phyloP scores from a whole-genome alignment of 2,797 vertebrate genomes.

The Bryconaethiops microstoma region DNA sequence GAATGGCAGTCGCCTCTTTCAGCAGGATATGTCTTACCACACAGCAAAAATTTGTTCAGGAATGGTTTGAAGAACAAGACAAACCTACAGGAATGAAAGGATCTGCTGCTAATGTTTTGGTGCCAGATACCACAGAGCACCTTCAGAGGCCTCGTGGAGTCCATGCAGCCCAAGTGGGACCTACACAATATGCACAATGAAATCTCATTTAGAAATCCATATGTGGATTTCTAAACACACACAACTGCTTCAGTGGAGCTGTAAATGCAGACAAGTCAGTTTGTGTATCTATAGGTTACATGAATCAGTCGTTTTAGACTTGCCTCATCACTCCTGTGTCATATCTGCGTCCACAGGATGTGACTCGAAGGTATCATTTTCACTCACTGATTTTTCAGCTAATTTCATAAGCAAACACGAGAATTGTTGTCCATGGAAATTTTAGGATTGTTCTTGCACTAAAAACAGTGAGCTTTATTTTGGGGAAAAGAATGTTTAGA shows the following conservation, averaged over 20 bases:
- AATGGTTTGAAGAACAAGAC: too few species aligned
- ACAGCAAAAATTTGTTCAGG: too few species aligned
- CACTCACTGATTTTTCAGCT: background rate
- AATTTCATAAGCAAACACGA: background rate
- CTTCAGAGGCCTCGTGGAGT: too few species aligned
- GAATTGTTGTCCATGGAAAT: background rate
- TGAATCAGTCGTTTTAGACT: background rate
- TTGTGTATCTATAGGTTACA: background rate
- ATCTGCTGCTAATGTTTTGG: too few species aligned
- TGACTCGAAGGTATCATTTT: slow-evolving; percentile 14
- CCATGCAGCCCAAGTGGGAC: too few species aligned
- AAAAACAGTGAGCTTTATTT: background rate
- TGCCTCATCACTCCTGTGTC: background rate
- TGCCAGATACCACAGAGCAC: too few species aligned
- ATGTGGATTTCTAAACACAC: background rate
- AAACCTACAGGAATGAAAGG: too few species aligned
- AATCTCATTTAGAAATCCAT: background rate
- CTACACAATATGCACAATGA: background rate
- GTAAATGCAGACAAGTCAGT: background rate
- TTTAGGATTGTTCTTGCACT: background rate
- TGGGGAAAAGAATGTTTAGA: background rate
- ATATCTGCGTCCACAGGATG: slow-evolving; percentile 25
- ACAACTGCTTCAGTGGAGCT: background rate
- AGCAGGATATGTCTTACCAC: too few species aligned
- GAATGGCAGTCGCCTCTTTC: too few species aligned